phyloP scores from a whole-genome alignment of 2,797 vertebrate species.

The Amazona finschi region DNA sequence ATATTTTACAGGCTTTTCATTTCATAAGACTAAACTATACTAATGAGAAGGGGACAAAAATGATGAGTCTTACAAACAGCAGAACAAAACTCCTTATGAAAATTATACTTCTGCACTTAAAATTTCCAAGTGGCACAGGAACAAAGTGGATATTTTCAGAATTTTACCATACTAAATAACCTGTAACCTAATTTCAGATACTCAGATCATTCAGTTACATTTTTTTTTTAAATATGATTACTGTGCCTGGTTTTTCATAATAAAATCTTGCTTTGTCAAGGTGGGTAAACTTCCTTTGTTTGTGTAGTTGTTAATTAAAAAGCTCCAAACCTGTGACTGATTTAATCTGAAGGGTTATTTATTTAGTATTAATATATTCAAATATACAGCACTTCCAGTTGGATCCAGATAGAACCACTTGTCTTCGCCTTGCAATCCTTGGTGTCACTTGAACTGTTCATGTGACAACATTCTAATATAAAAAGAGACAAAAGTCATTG shows the following conservation, averaged over 20 bases:
- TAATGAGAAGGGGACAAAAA: not conserved
- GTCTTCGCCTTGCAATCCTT: constrained; percentile 62
- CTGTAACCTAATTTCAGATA: not conserved
- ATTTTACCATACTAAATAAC: not conserved
- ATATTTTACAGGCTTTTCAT: not conserved
- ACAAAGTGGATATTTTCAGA: not conserved
- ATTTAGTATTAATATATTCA: constrained; percentile 42
- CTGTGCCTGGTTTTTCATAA: not conserved
- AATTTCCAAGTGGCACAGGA: not conserved
- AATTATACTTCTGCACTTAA: not conserved
- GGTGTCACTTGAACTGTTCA: constrained; percentile 63
- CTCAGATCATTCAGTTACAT: not conserved
- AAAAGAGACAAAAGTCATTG: constrained; percentile 67
- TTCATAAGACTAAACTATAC: not conserved
- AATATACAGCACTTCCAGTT: constrained; percentile 15
- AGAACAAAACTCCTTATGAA: not conserved
- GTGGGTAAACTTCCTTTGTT: not conserved
- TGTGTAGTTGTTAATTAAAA: not conserved
- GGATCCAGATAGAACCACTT: constrained; percentile 27
- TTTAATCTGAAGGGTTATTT: constrained; percentile 44
- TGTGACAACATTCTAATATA: constrained; percentile 60
- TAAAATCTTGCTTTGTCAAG: not conserved
- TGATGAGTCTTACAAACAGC: not conserved
- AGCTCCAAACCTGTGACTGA: not conserved
- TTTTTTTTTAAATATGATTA: not conserved